Evolutionary conservation across 2,113 vertebrate species (phyloP), one percentile per base, ranked within the genome.

Genomic region (Anarhynchus alexandrinus): DNA sequence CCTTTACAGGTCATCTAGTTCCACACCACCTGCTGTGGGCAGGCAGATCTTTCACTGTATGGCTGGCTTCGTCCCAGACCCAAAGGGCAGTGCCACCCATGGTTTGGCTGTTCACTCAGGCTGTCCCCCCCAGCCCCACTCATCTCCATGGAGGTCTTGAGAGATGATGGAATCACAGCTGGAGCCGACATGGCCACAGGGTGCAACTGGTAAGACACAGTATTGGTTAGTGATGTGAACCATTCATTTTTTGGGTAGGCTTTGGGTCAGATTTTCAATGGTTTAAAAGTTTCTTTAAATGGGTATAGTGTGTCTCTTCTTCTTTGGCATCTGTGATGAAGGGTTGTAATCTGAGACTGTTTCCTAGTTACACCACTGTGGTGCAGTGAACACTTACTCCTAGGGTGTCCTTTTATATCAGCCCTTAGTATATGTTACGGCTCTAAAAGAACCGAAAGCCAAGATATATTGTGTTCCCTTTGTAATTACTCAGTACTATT

Each of bases 401-500:
- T 85, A 69, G 27, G 55, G 58, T 94, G 65, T 93, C 51, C 67
- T 95, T 98, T 98, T 91, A 87, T 71, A 94, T 94, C 82, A 94
- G 67, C 15, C 64, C 94, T 97, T 95, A 81, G 38, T 73, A 65
- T 70, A 62, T 42, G 58, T 91, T 97, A 93, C 23, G 32, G 54
- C 78, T 90, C 78, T 85, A 82, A 96, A 96, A 95, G 85, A 96
- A 96, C 80, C 25, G 55, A 94, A 97, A 96, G 40, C 40, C 66
- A 55, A 66, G 71, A 45, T 45, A 45, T 45, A 45, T 45, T 45
- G 43, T 65, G 61, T 70, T 94, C 40, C 38, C 34, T 92, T 96
- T 86, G 69, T 95, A 97, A 98, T 98, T 92, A 94, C 77, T 97
- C 86, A 93, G 88, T 58, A 82, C 42, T 96, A 77, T 96, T 97